Evolutionary conservation across 2,113 vertebrate species (phyloP), one percentile per base, ranked within the genome.

Genomic region (Etheostoma spectabile): DNA sequence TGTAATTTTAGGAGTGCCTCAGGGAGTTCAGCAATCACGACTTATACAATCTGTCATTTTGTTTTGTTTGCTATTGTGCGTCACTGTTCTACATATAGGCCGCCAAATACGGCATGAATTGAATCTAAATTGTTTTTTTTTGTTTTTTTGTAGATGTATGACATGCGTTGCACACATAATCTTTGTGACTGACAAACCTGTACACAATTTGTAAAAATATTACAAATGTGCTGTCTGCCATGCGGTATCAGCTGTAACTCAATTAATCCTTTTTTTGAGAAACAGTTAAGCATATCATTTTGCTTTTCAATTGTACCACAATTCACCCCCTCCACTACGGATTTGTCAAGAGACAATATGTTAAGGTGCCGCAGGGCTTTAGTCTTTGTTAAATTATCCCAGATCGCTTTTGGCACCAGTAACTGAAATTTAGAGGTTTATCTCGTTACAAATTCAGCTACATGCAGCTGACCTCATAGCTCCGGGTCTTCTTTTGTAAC

Each of bases 391-490:
- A 79, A 91, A 88, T 87, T 81, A 80, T 83, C 86, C 82, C 75
- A 74, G 83, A 84, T 84, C 63, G 81, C 74, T 77, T 81, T 93
- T 88, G 86, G 91, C 89, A 83, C 59, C 70, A 62, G 68, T 63
- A 67, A 80, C 62, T 83, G 85, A 86, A 89, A 90, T 83, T 42
- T 84, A 79, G 84, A 86, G 86, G 77, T 91, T 89, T 74, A 80
- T 84, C 90, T 91, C 84, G 87, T 92, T 91, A 90, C 84, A 83
- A 59, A 90, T 92, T 80, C 88, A 83, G 86, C 86, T 73, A 84
- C 83, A 90, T 88, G 86, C 80, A 82, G 86, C 86, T 91, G 89
- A 94, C 85, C 93, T 89, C 89, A 91, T 85, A 64, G 88, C 86
- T 85, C 86, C 89, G 77, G 61, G 48, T 89, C 79, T 64, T 45